Conservation (phyloP, 2,888 invertebrate species). For the Julus scandinavius region DNA sequence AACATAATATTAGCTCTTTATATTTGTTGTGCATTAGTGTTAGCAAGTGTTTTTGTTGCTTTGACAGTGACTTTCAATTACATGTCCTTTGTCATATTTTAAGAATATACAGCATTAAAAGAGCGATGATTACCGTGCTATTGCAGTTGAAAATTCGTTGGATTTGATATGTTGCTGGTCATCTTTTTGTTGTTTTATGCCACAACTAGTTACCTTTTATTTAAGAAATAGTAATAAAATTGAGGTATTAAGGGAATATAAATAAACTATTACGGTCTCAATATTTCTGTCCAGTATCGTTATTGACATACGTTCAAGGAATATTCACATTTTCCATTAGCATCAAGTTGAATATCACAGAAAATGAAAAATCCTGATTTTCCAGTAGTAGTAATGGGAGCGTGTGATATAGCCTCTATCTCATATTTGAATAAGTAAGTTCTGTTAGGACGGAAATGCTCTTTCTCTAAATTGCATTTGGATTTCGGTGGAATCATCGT, state of each 20-base stretch:
- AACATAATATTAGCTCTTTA: background rate
- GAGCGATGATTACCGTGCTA: background rate
- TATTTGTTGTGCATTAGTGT: background rate
- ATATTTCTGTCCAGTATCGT: background rate
- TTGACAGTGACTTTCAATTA: background rate
- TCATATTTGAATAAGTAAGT: background rate
- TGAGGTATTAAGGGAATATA: background rate
- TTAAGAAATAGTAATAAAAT: background rate
- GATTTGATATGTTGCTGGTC: conserved; percentile 7
- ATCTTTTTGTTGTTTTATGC: background rate
- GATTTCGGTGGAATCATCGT: background rate
- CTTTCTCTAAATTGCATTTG: background rate
- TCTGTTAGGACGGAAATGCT: background rate
- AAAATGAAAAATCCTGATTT: background rate
- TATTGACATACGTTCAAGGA: background rate
- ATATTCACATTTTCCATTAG: background rate
- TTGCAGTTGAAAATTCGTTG: conserved; percentile 23
- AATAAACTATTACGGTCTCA: background rate
- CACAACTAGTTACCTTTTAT: background rate
- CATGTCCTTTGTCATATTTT: background rate
- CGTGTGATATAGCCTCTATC: background rate
- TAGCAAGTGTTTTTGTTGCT: background rate
- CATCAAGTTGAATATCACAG: conserved; percentile 47
- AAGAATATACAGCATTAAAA: background rate
- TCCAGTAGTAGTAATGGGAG: background rate